A percentile compares a stretch with the other conserved stretches of the same genome.
These are phyloP conservation scores for Scaptodrosophila lebanonensis DNA, from an alignment of 1,140 invertebrate species.

Conservation along the genomic window DNA sequence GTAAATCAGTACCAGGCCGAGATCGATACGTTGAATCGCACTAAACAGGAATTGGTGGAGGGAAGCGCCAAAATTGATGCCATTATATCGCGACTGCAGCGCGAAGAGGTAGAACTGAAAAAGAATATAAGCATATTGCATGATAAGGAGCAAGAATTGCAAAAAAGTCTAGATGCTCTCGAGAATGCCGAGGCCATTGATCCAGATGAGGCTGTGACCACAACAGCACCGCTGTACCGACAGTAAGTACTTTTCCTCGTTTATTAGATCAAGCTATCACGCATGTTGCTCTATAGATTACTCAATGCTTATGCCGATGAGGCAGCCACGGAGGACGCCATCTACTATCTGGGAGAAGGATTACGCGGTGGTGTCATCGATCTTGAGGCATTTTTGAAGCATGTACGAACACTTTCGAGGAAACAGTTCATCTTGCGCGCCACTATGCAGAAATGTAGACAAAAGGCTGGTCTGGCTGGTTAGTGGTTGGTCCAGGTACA, in stretches of 20 bases:
- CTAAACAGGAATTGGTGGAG: constrained; percentile 90
- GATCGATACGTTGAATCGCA: constrained; percentile 91
- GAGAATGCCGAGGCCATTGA: constrained; percentile 89
- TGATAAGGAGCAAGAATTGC: constrained; percentile 92
- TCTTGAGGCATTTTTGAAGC: constrained; percentile 96
- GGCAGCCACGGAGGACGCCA: constrained; percentile 97
- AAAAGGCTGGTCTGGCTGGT: constrained; percentile 92
- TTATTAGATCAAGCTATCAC: neutral
- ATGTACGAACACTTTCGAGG: constrained; percentile 95
- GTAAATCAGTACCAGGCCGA: constrained; percentile 94
- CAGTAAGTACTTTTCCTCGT: constrained; percentile 81
- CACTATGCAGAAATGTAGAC: constrained; percentile 96
- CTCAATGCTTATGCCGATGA: constrained; percentile 98
- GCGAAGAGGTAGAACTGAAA: constrained; percentile 91
- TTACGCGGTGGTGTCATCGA: constrained; percentile 94
- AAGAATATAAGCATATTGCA: constrained; percentile 89
- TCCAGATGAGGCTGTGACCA: constrained; percentile 97
- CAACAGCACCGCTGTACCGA: constrained; percentile 96
- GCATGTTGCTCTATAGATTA: constrained; percentile 80
- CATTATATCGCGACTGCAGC: constrained; percentile 88
- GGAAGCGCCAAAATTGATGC: constrained; percentile 91
- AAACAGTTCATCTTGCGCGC: constrained; percentile 97
- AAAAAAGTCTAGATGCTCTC: constrained; percentile 87
- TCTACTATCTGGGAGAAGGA: constrained; percentile 99
- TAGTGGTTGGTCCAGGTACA: constrained; percentile 55